phyloP scores from a whole-genome alignment of 2,797 vertebrate species.

The Acomys russatus region DNA sequence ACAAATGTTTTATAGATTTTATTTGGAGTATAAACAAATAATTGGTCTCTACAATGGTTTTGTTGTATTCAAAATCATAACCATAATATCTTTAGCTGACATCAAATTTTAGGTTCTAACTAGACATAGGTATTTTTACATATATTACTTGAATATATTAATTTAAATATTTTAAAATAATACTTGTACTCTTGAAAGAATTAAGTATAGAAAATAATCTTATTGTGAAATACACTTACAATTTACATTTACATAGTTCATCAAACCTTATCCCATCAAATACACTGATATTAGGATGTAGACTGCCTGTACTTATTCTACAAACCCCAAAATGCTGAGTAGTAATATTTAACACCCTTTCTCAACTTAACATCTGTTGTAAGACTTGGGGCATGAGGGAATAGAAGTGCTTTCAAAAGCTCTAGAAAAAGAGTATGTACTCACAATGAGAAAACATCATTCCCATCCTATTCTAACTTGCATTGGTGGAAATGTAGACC shows the following conservation, averaged over 20 bases:
- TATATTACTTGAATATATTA: background rate
- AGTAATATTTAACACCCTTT: background rate
- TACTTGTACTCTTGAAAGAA: background rate
- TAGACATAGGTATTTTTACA: background rate
- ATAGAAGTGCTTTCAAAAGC: background rate
- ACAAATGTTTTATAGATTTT: background rate
- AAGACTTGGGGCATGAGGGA: background rate
- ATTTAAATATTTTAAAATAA: too few relatives aligned
- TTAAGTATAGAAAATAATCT: background rate
- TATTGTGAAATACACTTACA: background rate
- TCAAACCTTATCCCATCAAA: background rate
- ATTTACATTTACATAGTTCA: background rate
- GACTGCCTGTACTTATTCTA: background rate
- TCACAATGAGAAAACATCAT: background rate
- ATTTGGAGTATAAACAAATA: background rate
- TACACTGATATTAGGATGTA: background rate
- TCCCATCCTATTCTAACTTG: background rate
- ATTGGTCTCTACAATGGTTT: background rate
- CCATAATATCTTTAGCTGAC: background rate
- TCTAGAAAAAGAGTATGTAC: background rate
- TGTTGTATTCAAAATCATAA: conserved; percentile 8
- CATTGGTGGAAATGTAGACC: background rate
- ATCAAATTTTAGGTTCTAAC: background rate
- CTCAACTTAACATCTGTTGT: background rate
- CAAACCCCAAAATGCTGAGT: background rate